These are phyloP conservation scores for Emydoidea blandingii DNA, from an alignment of 2,797 vertebrate genomes.

Conservation along the genomic window DNA sequence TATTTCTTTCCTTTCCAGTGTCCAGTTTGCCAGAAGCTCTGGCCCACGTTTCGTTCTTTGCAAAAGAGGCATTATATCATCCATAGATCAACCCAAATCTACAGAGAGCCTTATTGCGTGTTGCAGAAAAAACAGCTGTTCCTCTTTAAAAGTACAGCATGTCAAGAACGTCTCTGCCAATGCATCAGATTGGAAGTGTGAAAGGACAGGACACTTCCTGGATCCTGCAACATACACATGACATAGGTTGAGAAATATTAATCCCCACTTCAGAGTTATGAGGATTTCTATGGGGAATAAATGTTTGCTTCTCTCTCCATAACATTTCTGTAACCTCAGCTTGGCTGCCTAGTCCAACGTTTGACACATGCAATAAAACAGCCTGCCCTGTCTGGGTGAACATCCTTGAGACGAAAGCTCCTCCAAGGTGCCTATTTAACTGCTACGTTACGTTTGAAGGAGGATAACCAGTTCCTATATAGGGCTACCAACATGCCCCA, in stretches of 20 bases:
- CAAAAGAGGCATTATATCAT: not conserved
- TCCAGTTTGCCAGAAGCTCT: not conserved
- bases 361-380: not conserved
- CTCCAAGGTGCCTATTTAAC: not conserved
- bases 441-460: constrained; percentile 1
- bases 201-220: not conserved
- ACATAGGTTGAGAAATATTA: not conserved
- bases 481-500: not conserved
- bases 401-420: not conserved
- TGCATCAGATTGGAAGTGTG: not conserved
- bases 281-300: not conserved
- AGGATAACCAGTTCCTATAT: not conserved
- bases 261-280: not conserved
- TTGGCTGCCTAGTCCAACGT: not conserved
- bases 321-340: not conserved
- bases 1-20: constrained; percentile 10
- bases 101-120: not conserved
- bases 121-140: not conserved
- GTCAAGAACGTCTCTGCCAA: not conserved
- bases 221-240: not conserved
- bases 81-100: not conserved
- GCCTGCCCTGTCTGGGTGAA: not conserved
- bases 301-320: not conserved
- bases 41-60: not conserved
- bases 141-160: not conserved